Base-by-base conservation (phyloP, 2,797 vertebrate species). In the Molossus molossus region DNA sequence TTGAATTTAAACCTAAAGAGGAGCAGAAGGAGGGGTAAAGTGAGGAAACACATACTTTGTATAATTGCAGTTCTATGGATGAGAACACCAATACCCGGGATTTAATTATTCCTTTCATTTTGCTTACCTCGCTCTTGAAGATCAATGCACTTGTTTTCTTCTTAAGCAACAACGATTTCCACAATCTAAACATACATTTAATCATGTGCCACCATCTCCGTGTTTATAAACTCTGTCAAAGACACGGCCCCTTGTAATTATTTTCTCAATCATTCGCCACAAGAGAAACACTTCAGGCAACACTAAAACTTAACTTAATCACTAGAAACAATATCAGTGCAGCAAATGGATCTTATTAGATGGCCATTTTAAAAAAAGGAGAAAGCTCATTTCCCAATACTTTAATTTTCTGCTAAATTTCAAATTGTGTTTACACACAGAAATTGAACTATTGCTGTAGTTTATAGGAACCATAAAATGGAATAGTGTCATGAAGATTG, bases 261-360 rank as follows among this genome's bases (percentile, higher is more conserved):
- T 97, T 98, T 98, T 97, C 97, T 98, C 98, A 98, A 96, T 98
- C 98, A 98, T 97, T 97, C 25, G 21, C 93, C 96, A 97, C 64
- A 94, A 98, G 97, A 96, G 87, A 98, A 98, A 94, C 96, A 97
- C 97, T 97, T 93, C 92, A 96, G 97, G 97, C 97, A 98, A 97
- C 91, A 95, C 86, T 98, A 97, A 98, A 98, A 97, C 81, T 97
- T 96, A 11, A 25, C 97, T 98, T 98, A 98, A 98, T 98, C 98
- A 98, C 93, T 96, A 94, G 97, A 98, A 98, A 98, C 94, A 98
- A 88, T 87, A 98, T 95, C 97, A 96, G 93, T 97, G 98, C 98
- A 97, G 98, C 97, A 97, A 45, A 67, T 94, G 85, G 87, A 97
- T 96, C 97, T 72, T 97, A 97, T 98, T 98, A 98, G 96, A 92